These are phyloP conservation scores for Oligia latruncula DNA, from an alignment of 2,888 invertebrate genomes.

Conservation along the genomic window DNA sequence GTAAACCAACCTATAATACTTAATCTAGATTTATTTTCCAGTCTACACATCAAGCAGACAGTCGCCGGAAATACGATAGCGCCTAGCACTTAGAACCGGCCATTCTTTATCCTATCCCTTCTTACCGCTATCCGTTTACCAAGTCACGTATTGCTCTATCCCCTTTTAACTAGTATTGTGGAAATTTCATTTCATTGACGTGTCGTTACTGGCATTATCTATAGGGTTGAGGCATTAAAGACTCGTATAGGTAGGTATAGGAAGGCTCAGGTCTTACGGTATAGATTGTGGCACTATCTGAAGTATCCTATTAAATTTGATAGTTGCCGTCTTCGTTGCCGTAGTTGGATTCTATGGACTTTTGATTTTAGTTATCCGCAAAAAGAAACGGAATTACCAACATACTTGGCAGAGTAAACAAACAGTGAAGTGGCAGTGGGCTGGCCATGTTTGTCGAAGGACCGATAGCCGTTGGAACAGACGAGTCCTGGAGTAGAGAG, in stretches of 20 bases:
- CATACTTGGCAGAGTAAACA: background rate
- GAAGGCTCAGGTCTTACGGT: background rate
- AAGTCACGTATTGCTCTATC: conserved; percentile 47
- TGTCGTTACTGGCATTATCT: conserved; percentile 9
- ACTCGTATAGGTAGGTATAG: conserved; percentile 6
- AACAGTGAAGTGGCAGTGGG: background rate
- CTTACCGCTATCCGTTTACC: conserved; percentile 37
- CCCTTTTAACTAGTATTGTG: conserved; percentile 30
- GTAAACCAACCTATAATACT: background rate
- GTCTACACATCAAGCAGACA: background rate
- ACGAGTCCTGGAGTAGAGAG: background rate
- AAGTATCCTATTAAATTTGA: background rate
- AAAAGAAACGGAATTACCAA: background rate
- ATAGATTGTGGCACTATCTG: background rate
- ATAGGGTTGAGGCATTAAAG: background rate
- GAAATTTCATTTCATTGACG: conserved; percentile 28
- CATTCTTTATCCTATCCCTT: conserved; percentile 61
- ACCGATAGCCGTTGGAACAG: background rate
- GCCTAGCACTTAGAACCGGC: conserved; percentile 63
- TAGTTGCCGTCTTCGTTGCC: background rate
- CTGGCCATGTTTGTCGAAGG: background rate
- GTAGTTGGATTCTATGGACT: background rate
- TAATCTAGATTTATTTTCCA: conserved; percentile 35
- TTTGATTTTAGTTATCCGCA: background rate
- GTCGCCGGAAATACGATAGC: conserved; percentile 70